These are phyloP conservation scores for Craniophora ligustri DNA, from an alignment of 2,888 invertebrate species.

Conservation along the genomic window DNA sequence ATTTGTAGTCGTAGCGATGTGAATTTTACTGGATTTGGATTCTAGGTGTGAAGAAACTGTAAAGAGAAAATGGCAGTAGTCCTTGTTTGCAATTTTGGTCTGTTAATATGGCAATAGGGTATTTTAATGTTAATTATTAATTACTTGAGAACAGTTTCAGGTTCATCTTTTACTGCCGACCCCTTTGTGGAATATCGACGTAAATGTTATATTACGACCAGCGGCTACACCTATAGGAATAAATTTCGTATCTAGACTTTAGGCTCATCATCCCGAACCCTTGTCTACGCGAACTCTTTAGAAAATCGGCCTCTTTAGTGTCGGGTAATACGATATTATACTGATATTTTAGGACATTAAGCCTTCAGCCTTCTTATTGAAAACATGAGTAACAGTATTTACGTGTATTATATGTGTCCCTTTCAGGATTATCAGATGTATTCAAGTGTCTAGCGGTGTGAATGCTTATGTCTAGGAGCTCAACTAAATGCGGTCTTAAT, in stretches of 20 bases:
- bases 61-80: too few relatives aligned
- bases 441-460: slow-evolving; percentile 29
- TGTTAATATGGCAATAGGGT: too few relatives aligned
- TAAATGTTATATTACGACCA: too few relatives aligned
- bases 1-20: too few relatives aligned
- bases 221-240: too few relatives aligned
- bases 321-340: not conserved
- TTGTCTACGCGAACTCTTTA: not conserved
- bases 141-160: too few relatives aligned
- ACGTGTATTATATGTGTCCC: slow-evolving; percentile 4
- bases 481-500: slow-evolving; percentile 34
- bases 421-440: slow-evolving; percentile 28
- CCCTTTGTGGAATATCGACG: too few relatives aligned
- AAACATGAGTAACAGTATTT: slow-evolving; percentile 3
- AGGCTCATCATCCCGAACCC: not conserved
- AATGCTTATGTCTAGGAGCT: slow-evolving; percentile 28
- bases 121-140: too few relatives aligned
- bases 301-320: not conserved
- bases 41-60: too few relatives aligned
- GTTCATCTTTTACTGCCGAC: too few relatives aligned
- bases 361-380: slow-evolving; percentile 7
- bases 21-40: too few relatives aligned
- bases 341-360: slow-evolving; percentile 3
- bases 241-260: not conserved
- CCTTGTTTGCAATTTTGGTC: too few relatives aligned